Base-by-base conservation (phyloP, 2,113 vertebrate genomes). In the Pithys albifrons region DNA sequence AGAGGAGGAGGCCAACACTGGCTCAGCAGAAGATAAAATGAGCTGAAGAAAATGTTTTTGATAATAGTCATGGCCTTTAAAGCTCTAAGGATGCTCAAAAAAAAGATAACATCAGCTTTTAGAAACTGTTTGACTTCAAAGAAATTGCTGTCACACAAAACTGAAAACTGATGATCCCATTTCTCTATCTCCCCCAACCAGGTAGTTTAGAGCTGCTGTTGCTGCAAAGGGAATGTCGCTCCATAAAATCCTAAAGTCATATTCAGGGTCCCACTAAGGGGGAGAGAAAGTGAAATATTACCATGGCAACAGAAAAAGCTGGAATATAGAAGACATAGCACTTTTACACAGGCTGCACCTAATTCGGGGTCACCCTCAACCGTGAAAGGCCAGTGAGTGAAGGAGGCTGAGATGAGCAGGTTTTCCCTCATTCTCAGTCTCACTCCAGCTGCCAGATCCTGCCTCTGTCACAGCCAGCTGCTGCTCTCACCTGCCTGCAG, bases 91-190 rank as follows among this genome's bases (percentile, higher is more conserved):
- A 75, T 6, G 3, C 52, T 78, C 23, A 39, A 17, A 74, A 80
- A 80, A 88, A 76, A 82, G 78, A 79, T 85, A 93, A 41, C 49
- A 85, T 82, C 90, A 91, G 52, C 67, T 85, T 79, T 85, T 33
- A 93, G 62, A 48, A 91, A 37, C 17, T 31, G 66, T 78, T 84
- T 74, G 81, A 90, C 85, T 91, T 69, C 90, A 79, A 72, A 93
- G 49, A 75, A 93, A 78, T 57, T 79, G 66, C 81, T 72, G 85
- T 39, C 77, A 88, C 62, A 62, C 29, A 37, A 48, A 82, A 46
- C 10, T 43, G 37, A 65, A 46, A 85, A 91, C 7, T 52, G 78
- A 45, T 48, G 25, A 31, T 85, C 24, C 48, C 31, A 11, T 41
- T 75, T 82, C 85, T 82, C 27, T 72, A 3, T 75, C 81, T 85